Conservation (phyloP, 2,113 vertebrate genomes). For the Pongo pygmaeus region DNA sequence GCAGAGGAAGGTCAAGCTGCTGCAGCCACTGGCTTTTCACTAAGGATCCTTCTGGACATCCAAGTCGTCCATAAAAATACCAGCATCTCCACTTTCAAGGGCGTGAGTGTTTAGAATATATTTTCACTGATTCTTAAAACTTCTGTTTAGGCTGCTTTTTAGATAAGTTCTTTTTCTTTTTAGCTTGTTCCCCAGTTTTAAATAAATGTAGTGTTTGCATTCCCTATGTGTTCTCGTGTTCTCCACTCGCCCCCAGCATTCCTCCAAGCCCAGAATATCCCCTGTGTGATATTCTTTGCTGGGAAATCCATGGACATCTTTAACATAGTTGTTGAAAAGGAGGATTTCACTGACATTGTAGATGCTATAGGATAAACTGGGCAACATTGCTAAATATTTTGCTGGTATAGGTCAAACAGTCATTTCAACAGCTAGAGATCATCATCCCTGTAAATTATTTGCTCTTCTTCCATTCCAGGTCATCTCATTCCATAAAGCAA, state of each 20-base stretch:
- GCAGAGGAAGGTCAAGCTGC: fast-evolving
- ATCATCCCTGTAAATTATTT: fast-evolving
- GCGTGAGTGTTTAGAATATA: background rate
- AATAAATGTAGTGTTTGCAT: background rate
- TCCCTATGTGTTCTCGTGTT: no score
- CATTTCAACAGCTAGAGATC: background rate
- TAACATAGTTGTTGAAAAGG: background rate
- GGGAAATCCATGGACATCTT: background rate
- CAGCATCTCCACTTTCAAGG: background rate
- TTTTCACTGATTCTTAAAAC: background rate
- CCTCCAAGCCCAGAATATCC: background rate
- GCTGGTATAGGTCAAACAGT: background rate
- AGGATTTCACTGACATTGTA: fast-evolving
- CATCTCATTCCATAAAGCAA: background rate
- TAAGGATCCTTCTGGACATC: no score
- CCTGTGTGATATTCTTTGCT: background rate
- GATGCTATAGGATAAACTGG: fast-evolving
- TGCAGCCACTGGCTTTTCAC: fast-evolving
- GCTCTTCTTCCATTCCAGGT: background rate
- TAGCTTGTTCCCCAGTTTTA: background rate
- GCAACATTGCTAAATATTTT: fast-evolving
- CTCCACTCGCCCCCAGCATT: fast-evolving
- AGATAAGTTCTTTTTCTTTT: background rate
- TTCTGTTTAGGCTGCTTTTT: background rate
- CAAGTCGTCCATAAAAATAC: background rate